phyloP scores from a whole-genome alignment of 2,888 invertebrate species.

The Rugalucina vietnamica region DNA sequence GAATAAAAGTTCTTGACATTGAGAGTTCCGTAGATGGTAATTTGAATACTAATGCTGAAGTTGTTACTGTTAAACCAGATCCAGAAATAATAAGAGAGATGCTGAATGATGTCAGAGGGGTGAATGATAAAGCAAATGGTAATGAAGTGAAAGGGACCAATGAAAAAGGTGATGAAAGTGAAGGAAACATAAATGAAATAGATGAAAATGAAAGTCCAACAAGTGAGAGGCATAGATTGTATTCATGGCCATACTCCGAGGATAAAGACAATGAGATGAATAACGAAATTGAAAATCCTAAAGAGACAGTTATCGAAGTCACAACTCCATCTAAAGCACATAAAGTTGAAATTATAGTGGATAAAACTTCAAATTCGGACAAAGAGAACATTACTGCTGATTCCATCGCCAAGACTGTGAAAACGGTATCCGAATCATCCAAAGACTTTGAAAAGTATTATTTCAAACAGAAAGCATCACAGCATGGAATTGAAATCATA shows the following conservation, averaged over 20 bases:
- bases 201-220: background rate
- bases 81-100: background rate
- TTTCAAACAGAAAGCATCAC: constrained; percentile 45
- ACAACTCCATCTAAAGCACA: background rate
- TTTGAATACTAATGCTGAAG: background rate
- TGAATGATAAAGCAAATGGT: background rate
- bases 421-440: background rate
- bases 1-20: background rate
- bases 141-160: background rate
- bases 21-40: background rate
- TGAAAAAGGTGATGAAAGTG: background rate
- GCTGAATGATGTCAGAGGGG: no score
- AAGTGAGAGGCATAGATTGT: background rate
- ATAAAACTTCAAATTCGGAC: background rate
- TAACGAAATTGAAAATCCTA: background rate
- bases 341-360: background rate
- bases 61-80: background rate
- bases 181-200: background rate
- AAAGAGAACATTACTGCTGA: background rate
- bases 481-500: constrained; percentile 43
- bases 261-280: background rate
- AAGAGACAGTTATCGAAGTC: background rate
- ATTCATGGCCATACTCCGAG: constrained; percentile 8
- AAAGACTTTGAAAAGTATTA: constrained; percentile 47
- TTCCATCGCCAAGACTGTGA: background rate